Base-by-base conservation (phyloP, 2,113 vertebrate species). In the Limanda limanda region DNA sequence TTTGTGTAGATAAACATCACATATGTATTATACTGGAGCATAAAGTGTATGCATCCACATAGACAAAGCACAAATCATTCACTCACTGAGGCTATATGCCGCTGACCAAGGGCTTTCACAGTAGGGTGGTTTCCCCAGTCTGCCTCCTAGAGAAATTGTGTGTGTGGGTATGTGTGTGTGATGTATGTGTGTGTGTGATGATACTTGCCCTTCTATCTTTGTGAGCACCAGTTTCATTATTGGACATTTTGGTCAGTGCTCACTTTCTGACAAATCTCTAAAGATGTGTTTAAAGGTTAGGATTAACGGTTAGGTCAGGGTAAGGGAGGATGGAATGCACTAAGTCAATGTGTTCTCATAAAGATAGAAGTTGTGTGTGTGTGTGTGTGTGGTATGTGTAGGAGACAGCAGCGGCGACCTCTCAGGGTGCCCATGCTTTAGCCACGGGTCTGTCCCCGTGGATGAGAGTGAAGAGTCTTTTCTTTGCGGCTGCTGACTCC, bases 101-200 rank as follows among this genome's bases (percentile, higher is more conserved):
- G 52, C 56, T 56, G n/a, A 80, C 81, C 71, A 71, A 51, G 52
- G 76, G 67, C 82, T 84, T 87, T 87, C 73, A 89, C 76, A 75
- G 79, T 13, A 47, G 12, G 15, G 8, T 72, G 69, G 59, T 79
- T 81, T 81, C 63, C 42, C 42, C 8, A 37, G 35, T 37, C 35
- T 37, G 35, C 45, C 45, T 4, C 12, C 15, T 17, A 4, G 45
- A 14, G 12, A 47, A 47, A 47, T 14, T 47, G 45, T 17, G 45
- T 47, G 45, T 48, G 47, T 15, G 47, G 18, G 47, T 48, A 15
- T 48, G 47, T 18, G 14, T 51, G 47, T 51, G 17, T 18, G 14
- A 47, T 47, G 45, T 47, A 12, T 51, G 47, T 51, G 14, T 51
- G 47, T 51, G 4, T 51, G 15, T 17, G 6, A 7, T 51, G 47